Evolutionary conservation across 2,797 vertebrate species (phyloP).

Genomic region (Echeneis naucrates): DNA sequence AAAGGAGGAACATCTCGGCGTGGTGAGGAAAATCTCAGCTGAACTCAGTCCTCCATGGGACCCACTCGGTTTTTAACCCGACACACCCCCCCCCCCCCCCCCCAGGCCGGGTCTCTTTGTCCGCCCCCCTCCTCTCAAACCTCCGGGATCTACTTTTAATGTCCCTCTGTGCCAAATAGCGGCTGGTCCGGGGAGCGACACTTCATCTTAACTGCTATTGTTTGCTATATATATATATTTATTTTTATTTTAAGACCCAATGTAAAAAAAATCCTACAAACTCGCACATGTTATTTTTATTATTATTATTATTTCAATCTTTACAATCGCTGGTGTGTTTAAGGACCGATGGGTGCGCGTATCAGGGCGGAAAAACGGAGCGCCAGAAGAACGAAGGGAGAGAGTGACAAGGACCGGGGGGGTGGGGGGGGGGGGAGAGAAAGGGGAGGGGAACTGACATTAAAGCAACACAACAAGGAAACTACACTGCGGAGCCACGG

Average conservation of each 20-base stretch:
- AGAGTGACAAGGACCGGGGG: conserved; percentile 84
- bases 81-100: neutral
- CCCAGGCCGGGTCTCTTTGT: rapidly evolving
- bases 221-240: too few relatives aligned
- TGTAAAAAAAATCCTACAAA: rapidly evolving
- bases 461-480: conserved; percentile 89
- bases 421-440: conserved; percentile 75
- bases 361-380: conserved; percentile 23
- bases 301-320: too few relatives aligned
- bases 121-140: too few relatives aligned
- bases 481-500: conserved; percentile 76
- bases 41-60: neutral
- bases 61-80: neutral
- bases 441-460: conserved; percentile 86
- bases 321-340: neutral
- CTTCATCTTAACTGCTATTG: conserved; percentile 35
- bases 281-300: rapidly evolving
- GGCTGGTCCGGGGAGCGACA: conserved; percentile 39
- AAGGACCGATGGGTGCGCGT: neutral
- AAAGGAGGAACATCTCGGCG: conserved; percentile 49
- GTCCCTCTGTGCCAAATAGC: conserved; percentile 1
- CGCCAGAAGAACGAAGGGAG: conserved; percentile 51
- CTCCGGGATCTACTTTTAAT: conserved; percentile 39
- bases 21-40: conserved; percentile 17
- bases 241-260: neutral